Base-by-base conservation (phyloP, 2,797 vertebrate species). In the Tangara arthus region DNA sequence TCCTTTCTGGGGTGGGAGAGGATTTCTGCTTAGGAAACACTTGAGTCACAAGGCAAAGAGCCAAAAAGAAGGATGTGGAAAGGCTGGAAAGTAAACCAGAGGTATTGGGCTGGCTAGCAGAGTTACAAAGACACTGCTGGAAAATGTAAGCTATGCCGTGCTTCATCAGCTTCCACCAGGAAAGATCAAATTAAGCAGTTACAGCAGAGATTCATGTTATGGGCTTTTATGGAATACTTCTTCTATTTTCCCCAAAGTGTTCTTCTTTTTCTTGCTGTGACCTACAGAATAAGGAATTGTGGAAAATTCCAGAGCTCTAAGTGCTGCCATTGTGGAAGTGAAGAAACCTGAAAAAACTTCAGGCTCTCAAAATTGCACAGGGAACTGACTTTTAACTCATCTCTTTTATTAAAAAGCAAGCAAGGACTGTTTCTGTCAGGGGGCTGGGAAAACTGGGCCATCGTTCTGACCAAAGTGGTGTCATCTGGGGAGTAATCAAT, bases 291-390 rank as follows among this genome's bases (percentile, higher is more conserved):
- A 81, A 89, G 88, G 44, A 77, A 91, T 63, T 95, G 78, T 85
- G 66, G 71, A 94, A 83, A 89, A 95, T 92, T 95, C 89, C 69
- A 71, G 55, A 56, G 32, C 59, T 91, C 34, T 77, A 94, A 92
- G 89, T 82, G 53, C 53, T 93, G 76, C 39, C 6, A 5, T 80
- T 91, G 70, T 57, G 46, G 60, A 94, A 65, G 56, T 82, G 35
- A 90, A 79, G 37, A 52, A 87, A 27, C 19, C 73, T 92, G 68
- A 79, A 86, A 92, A 88, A 84, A 49, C 50, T 30, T 18, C 46
- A 49, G 11, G 23, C 6, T 84, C n/a, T 90, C 55, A 68, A 79
- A 90, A 77, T 21, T 91, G 49, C 30, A 20, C 19, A 30, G 55
- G 1, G 17, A 32, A 39, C 47, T 89, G 76, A 63, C 41, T 88